Evolutionary conservation across 2,797 vertebrate genomes (phyloP), one percentile per base, ranked within the genome.

Genomic region (Kryptopterus vitreolus): DNA sequence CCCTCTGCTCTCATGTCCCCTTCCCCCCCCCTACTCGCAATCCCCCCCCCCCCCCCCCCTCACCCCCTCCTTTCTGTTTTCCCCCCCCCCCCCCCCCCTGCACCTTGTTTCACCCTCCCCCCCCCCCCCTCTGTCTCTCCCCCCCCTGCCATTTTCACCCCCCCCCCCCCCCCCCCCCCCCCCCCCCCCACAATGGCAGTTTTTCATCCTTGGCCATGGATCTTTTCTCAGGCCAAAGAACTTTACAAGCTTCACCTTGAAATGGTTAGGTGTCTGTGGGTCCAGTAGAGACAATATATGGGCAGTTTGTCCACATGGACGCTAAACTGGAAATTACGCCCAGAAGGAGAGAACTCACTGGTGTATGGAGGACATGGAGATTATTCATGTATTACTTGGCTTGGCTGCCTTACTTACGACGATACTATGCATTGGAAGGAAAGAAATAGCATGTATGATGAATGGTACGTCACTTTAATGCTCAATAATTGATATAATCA

Each of bases 401-500:
- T 9, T 76, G 70, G 68, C 61, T 78, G 58, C 31, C 43, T 70
- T 59, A 38, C 29, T 46, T 26, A 77, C 72, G 55, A 24, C 57
- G 76, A 76, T 81, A 43, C 74, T 82, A 75, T 84, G 70, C 50
- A 73, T 84, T 75, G 73, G 18, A 46, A 71, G 48, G 43, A 48
- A 53, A 33, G 70, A 75, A 33, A 73, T 77, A 43, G 71, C 11
- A 76, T 18, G 63, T 20, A 61, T 35, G 57, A 74, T 31, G 35
- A 73, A 38, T 43, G 43, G 52, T 68, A 68, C 57, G 24, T 35
- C 35, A 46, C 35, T 77, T 33, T 52, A 24, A 69, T 50, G 20
- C 7, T 31, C 76, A 53, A 82, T 78, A 22, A 62, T 80, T 77
- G 77, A 68, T 52, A 61, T 29, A 77, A 5, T 78, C 29, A 52